Conservation (phyloP, 2,888 invertebrate genomes). For the Tupiocoris notatus region DNA sequence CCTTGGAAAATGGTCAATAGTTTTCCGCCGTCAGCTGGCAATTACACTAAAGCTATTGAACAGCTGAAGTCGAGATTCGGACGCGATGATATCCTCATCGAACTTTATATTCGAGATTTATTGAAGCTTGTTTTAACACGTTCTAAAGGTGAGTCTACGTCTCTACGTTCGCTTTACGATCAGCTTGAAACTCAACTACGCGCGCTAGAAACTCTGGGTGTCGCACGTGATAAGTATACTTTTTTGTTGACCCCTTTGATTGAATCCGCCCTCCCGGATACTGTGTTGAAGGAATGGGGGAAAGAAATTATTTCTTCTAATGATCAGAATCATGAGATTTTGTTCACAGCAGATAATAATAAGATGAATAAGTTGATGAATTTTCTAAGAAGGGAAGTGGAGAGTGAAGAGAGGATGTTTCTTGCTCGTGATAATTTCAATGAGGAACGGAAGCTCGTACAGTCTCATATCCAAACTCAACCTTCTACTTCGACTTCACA, state of each 20-base stretch:
- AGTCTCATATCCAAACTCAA: background rate
- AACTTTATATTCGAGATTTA: constrained; percentile 49
- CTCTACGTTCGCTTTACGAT: constrained; percentile 48
- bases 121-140: constrained; percentile 50
- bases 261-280: constrained; percentile 51
- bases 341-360: background rate
- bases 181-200: constrained; percentile 50
- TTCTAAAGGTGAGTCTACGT: constrained; percentile 41
- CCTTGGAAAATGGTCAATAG: constrained; percentile 47
- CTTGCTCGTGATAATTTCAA: constrained; percentile 46
- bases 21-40: constrained; percentile 42
- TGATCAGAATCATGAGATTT: background rate
- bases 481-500: background rate
- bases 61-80: constrained; percentile 48
- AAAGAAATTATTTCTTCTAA: background rate
- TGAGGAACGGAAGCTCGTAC: background rate
- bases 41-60: constrained; percentile 49
- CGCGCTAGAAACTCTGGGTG: constrained; percentile 50
- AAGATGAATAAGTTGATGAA: constrained; percentile 40
- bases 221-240: constrained; percentile 50
- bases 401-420: constrained; percentile 48
- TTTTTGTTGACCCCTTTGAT: constrained; percentile 51
- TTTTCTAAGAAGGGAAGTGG: constrained; percentile 49
- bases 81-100: constrained; percentile 49
- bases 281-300: constrained; percentile 50